A percentile compares a stretch with the other conserved stretches of the same genome.
Conservation (phyloP, 2,888 invertebrate genomes). For the Deilephila elpenor region DNA sequence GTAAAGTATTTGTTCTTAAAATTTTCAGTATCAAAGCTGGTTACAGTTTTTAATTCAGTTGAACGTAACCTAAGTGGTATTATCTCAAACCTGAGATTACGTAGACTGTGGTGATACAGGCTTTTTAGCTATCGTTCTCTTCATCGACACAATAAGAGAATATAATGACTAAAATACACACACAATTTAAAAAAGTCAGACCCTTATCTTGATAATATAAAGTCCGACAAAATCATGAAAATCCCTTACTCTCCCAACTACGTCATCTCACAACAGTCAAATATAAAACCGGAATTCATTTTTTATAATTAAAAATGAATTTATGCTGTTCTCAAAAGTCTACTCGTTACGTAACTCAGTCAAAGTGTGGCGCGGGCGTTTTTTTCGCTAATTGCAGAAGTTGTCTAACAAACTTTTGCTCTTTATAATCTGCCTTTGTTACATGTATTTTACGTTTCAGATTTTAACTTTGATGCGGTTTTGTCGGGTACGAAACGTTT, state of each 20-base stretch:
- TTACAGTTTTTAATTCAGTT: too few species aligned
- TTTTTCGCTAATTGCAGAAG: constrained; percentile 33
- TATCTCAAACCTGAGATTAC: too few species aligned
- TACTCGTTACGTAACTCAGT: constrained; percentile 28
- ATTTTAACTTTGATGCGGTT: constrained; percentile 24
- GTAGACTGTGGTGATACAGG: too few species aligned
- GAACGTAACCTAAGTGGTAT: too few species aligned
- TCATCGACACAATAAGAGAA: too few species aligned
- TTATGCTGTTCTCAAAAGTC: constrained; percentile 25
- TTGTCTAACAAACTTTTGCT: constrained; percentile 32
- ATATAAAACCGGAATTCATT: background rate
- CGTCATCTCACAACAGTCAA: background rate
- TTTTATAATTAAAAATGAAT: constrained; percentile 18
- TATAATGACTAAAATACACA: too few species aligned
- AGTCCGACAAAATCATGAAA: too few species aligned
- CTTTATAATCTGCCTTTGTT: constrained; percentile 31
- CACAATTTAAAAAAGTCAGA: too few species aligned
- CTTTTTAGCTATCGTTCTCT: too few species aligned
- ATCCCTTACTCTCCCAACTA: background rate
- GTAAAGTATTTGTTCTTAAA: too few species aligned
- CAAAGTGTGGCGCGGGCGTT: constrained; percentile 23
- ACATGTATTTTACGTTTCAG: constrained; percentile 31
- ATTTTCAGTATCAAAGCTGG: too few species aligned
- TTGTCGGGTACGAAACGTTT: constrained; percentile 32
- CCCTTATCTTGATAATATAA: too few species aligned